Evolutionary conservation across 2,113 vertebrate genomes (phyloP).

Genomic region (Macroglossus sobrinus): DNA sequence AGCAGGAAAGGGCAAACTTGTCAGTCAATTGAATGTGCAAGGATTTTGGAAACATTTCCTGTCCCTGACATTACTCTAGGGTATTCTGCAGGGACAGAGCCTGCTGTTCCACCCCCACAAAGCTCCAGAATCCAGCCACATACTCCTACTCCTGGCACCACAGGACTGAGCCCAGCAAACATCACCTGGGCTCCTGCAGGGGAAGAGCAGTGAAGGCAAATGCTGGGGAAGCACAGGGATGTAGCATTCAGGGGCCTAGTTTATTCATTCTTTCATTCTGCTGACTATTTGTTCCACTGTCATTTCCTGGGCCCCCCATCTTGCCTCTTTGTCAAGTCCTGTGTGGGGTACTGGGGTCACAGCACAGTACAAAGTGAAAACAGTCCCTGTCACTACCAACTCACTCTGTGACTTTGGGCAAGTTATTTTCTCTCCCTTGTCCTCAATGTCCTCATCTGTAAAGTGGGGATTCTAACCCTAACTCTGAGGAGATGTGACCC

Average conservation of each 20-base stretch:
- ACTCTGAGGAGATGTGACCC: not conserved
- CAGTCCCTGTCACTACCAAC: not conserved
- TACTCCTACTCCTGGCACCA: not conserved
- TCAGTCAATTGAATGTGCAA: not conserved
- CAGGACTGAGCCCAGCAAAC: not conserved
- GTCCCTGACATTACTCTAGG: slow-evolving; percentile 6
- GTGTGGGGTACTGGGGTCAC: not conserved
- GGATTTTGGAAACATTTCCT: not conserved
- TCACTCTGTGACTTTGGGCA: not conserved
- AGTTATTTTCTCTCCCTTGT: not conserved
- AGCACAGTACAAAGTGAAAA: not conserved
- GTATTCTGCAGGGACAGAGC: not conserved
- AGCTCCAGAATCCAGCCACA: not conserved
- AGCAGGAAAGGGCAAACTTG: not conserved
- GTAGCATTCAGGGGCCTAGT: not conserved
- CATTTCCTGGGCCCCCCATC: not conserved
- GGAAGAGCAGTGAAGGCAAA: not conserved
- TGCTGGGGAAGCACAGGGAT: not conserved
- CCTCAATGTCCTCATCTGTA: not conserved
- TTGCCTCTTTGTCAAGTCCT: not conserved
- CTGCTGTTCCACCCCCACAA: not conserved
- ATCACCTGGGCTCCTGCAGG: not conserved
- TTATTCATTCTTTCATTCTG: not conserved
- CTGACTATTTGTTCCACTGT: not conserved
- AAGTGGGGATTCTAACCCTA: not conserved